These are phyloP conservation scores for Bhutanitis thaidina DNA, from an alignment of 2,888 invertebrate genomes.

Conservation along the genomic window DNA sequence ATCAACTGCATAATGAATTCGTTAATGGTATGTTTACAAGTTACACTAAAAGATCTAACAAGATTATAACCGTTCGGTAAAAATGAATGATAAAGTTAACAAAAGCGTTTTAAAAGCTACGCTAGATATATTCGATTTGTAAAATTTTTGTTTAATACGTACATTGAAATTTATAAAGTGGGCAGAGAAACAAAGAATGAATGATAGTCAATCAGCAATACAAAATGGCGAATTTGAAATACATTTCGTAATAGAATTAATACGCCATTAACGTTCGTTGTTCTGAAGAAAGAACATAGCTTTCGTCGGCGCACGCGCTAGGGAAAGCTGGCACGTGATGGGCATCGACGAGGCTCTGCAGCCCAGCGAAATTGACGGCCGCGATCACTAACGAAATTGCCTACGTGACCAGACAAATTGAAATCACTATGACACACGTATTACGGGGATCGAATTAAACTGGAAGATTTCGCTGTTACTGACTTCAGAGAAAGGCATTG, in stretches of 20 bases:
- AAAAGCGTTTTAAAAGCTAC: no score
- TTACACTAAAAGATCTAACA: no score
- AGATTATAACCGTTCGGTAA: no score
- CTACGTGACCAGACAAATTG: conserved; percentile 49
- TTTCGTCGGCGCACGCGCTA: conserved; percentile 30
- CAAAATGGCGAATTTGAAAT: background rate
- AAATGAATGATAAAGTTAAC: no score
- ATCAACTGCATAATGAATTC: no score
- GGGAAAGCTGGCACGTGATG: conserved; percentile 66
- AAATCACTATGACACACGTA: conserved; percentile 24
- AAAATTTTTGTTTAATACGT: no score
- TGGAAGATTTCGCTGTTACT: conserved; percentile 6
- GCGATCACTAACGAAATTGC: conserved; percentile 40
- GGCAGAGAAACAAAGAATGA: background rate
- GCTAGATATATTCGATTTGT: no score
- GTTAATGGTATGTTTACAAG: no score
- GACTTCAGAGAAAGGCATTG: conserved; percentile 12
- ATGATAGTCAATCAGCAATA: no score
- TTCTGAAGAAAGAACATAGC: conserved; percentile 30
- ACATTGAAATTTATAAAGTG: no score
- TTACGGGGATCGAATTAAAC: conserved; percentile 25
- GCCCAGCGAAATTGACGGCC: conserved; percentile 31
- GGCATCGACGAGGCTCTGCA: conserved; percentile 39
- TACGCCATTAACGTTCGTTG: conserved; percentile 6
- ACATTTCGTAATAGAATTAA: background rate